phyloP scores from a whole-genome alignment of 37 sponge, comb jelly and placozoan species.

The Ephydatia muelleri region DNA sequence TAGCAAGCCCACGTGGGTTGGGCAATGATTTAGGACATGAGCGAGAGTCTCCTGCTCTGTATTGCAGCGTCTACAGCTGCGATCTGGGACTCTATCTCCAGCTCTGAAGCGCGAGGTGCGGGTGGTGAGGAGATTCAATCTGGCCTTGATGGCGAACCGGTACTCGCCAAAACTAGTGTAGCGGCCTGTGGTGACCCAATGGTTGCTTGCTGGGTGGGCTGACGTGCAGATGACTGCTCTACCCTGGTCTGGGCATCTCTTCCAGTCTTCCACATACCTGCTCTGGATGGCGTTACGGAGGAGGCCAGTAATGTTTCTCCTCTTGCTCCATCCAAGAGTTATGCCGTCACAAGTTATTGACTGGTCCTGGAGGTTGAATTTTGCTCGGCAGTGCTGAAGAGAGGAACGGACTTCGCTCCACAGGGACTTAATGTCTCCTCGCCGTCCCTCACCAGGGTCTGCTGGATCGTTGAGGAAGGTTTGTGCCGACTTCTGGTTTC shows the following conservation, averaged over 20 bases:
- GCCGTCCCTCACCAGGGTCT: constrained; percentile 5
- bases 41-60: constrained; percentile 15
- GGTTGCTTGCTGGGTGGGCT: constrained; percentile 27
- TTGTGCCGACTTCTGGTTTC: neutral
- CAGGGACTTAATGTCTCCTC: constrained; percentile 6
- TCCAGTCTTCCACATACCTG: constrained; percentile 1
- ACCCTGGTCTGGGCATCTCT: constrained; percentile 42
- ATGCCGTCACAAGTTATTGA: constrained; percentile 1
- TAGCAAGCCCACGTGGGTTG: constrained; percentile 4
- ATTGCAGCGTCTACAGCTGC: constrained; percentile 11
- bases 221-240: constrained; percentile 4
- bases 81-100: neutral
- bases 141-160: constrained; percentile 41
- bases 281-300: constrained; percentile 1
- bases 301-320: constrained; percentile 1
- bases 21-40: constrained; percentile 31
- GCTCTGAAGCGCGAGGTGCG: constrained; percentile 19
- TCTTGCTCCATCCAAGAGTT: neutral
- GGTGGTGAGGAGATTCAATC: constrained; percentile 39
- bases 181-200: constrained; percentile 38
- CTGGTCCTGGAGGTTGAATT: constrained; percentile 11
- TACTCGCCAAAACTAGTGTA: constrained; percentile 31
- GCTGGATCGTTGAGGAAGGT: constrained; percentile 31
- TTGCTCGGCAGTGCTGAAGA: neutral
- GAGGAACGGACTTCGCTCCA: constrained; percentile 17